Percentiles rank a stretch among this genome's conserved stretches.
Conservation (phyloP, 2,113 vertebrate species). For the Prochilodus magdalenae region DNA sequence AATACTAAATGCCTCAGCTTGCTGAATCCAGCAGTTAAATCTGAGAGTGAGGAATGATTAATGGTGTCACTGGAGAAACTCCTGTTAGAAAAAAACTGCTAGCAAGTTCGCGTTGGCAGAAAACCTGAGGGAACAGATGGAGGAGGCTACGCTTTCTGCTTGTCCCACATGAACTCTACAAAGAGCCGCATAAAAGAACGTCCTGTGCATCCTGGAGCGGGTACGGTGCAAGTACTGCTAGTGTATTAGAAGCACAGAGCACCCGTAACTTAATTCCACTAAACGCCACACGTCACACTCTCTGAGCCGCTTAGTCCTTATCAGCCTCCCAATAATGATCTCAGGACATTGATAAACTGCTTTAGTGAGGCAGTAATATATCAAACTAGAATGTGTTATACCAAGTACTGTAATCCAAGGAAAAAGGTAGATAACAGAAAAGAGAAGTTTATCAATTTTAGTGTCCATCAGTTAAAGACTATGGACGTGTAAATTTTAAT, state of each 20-base stretch:
- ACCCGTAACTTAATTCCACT: neutral
- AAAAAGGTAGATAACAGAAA: constrained; percentile 12
- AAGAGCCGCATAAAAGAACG: neutral
- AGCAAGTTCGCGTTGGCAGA: constrained; percentile 67
- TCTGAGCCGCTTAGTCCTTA: neutral
- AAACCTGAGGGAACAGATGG: constrained; percentile 64
- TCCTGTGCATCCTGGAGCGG: neutral
- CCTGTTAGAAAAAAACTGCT: constrained; percentile 73
- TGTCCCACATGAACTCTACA: neutral
- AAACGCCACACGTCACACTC: neutral
- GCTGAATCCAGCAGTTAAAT: neutral
- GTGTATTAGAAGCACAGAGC: constrained; percentile 5
- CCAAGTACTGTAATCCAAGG: constrained; percentile 9
- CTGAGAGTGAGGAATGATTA: constrained; percentile 62
- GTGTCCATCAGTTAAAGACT: constrained; percentile 7
- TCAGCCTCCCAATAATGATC: constrained; percentile 38
- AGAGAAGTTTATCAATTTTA: constrained; percentile 14
- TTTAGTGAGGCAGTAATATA: constrained; percentile 20
- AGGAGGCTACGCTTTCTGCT: neutral
- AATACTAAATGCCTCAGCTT: no score
- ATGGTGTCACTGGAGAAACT: constrained; percentile 63
- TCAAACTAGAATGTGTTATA: constrained; percentile 20
- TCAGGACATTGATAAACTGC: constrained; percentile 26
- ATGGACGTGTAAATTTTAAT: neutral
- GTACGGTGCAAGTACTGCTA: constrained; percentile 7